Base-by-base conservation (phyloP, 1,140 invertebrate genomes). In the Aricia agestis region DNA sequence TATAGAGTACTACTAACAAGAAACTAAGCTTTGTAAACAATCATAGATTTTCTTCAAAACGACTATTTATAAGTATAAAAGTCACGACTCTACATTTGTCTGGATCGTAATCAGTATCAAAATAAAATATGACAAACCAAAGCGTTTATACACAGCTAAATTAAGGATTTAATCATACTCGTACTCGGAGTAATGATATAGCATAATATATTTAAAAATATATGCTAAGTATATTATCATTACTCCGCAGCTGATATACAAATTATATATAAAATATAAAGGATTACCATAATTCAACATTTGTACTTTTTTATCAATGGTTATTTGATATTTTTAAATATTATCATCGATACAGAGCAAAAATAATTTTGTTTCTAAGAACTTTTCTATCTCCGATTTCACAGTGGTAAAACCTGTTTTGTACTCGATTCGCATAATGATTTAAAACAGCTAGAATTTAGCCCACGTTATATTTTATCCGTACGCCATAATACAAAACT, bases 1-100 rank as follows among this genome's bases (percentile, higher is more conserved):
- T 69, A 76, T 76, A 76, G 58, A 45, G 15, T 52, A 17, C 36
- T 11, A 45, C 11, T 45, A 45, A 18, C 41, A 18, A 45, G 17
- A 45, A 10, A 66, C 32, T 66, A 52, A 52, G 45, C 45, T 52
- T 52, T 52, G 45, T 52, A 52, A 52, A 15, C 45, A 52, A 52
- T 52, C 45, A 52, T 52, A 52, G 45, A 52, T 52, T 52, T 52
- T 52, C 10, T 13, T 52, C 2, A 52, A 52, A 52, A 52, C 9
- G 45, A 52, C 45, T 52, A 52, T 52, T 52, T 13, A 52, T 11
- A 52, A 13, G 1, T 52, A 52, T 52, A 15, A 52, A 52, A 52
- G 13, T 52, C 45, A 52, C 45, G 45, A 52, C 11, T 52, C 45
- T 13, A 52, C 13, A 52, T 52, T 52, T 52, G 45, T 52, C 45